A percentile compares a stretch with the other conserved stretches of the same genome.
Evolutionary conservation across 1,140 invertebrate species (phyloP).

Genomic region (Matsumurasca onukii): DNA sequence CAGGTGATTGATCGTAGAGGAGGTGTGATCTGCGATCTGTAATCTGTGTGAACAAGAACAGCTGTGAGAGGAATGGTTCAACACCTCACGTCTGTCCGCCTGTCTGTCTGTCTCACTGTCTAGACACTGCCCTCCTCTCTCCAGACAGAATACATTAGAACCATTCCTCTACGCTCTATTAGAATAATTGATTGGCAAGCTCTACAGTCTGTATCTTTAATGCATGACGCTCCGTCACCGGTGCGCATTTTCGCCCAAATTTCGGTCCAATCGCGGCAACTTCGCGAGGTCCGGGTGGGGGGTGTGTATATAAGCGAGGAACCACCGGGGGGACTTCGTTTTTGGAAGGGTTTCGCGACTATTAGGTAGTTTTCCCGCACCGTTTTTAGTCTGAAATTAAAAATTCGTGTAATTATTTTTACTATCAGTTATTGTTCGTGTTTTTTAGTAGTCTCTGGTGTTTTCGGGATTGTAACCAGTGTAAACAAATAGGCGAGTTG

Average conservation of each 20-base stretch:
- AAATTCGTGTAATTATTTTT: too few relatives aligned
- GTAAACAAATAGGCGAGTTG: background rate
- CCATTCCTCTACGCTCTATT: constrained; percentile 21
- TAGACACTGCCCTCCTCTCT: background rate
- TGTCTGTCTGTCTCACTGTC: background rate
- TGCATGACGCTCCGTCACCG: background rate
- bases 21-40: too few relatives aligned
- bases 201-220: background rate
- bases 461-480: background rate
- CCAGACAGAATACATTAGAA: constrained; percentile 4
- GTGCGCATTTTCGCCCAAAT: constrained; percentile 2
- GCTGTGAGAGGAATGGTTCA: background rate
- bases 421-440: too few relatives aligned
- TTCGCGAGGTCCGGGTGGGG: background rate
- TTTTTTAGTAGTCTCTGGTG: too few relatives aligned
- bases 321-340: background rate
- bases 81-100: background rate
- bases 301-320: constrained; percentile 5
- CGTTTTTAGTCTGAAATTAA: too few relatives aligned
- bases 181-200: constrained; percentile 23
- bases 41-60: background rate
- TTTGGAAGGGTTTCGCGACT: too few relatives aligned
- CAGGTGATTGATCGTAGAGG: too few relatives aligned
- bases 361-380: too few relatives aligned
- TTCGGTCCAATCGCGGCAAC: background rate